These are phyloP conservation scores for Sorex fumeus DNA, from an alignment of 2,113 vertebrate genomes.

Conservation along the genomic window DNA sequence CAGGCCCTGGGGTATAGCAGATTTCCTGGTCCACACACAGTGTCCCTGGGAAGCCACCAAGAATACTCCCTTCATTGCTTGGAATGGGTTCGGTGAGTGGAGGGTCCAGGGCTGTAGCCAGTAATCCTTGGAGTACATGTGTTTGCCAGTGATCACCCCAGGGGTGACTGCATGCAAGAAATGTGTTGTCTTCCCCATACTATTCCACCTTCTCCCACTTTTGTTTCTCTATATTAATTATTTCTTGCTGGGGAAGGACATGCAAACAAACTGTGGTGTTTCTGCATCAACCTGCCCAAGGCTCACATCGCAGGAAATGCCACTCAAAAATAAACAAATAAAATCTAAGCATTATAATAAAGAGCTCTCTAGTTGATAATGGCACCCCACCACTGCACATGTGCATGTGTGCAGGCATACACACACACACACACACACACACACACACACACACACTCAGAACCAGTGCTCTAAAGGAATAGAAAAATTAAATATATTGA, in stretches of 20 bases:
- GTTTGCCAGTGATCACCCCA: too few relatives aligned
- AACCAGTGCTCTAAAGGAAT: not conserved
- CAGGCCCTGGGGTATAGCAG: too few relatives aligned
- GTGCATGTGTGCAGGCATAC: too few relatives aligned
- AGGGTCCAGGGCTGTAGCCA: too few relatives aligned
- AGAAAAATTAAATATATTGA: not conserved
- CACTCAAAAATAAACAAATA: not conserved
- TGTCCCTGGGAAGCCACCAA: too few relatives aligned
- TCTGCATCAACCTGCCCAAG: not conserved
- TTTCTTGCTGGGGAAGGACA: not conserved
- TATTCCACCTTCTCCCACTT: not conserved
- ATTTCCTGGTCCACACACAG: too few relatives aligned
- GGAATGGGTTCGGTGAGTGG: too few relatives aligned
- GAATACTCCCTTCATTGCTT: too few relatives aligned
- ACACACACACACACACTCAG: not conserved
- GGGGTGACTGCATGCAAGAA: too few relatives aligned
- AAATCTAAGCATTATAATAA: not conserved
- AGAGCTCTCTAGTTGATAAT: not conserved
- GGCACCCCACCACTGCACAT: not conserved
- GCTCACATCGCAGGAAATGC: not conserved
- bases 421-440: too few relatives aligned
- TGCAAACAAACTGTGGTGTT: not conserved
- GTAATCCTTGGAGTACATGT: too few relatives aligned
- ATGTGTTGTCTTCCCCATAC: too few relatives aligned
- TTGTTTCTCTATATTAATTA: not conserved